These are phyloP conservation scores for Lasioglossum vierecki DNA, from an alignment of 2,888 invertebrate genomes.

Conservation along the genomic window DNA sequence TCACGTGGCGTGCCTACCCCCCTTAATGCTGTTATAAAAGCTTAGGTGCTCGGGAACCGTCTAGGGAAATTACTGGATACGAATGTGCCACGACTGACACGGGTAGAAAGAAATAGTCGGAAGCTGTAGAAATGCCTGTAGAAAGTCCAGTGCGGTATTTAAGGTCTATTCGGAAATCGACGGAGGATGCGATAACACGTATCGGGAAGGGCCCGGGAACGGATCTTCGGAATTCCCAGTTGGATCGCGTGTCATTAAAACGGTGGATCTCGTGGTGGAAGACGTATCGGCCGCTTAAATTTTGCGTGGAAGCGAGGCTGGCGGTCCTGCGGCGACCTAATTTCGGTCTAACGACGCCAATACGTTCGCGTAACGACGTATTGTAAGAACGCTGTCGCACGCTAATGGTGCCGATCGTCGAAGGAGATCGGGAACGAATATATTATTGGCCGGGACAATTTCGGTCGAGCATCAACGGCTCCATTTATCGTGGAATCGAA, in stretches of 20 bases:
- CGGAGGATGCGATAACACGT: neutral
- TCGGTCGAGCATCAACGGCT: neutral
- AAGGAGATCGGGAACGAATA: neutral
- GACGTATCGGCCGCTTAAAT: constrained; percentile 17
- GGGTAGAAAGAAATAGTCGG: neutral
- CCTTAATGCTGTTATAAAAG: neutral
- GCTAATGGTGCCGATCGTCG: constrained; percentile 7
- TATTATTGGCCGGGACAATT: neutral
- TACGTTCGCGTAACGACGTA: constrained; percentile 22
- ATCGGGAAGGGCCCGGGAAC: neutral
- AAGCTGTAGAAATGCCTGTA: no score
- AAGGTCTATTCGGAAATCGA: neutral
- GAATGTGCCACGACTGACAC: neutral
- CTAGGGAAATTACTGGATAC: neutral
- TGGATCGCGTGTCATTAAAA: neutral
- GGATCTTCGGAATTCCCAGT: neutral
- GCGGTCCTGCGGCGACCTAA: constrained; percentile 16
- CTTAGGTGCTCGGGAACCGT: neutral
- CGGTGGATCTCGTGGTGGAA: neutral
- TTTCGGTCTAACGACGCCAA: constrained; percentile 10
- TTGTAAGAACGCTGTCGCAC: constrained; percentile 15
- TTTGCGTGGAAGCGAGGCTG: neutral
- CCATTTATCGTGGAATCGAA: constrained; percentile 8
- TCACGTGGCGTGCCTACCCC: no score
- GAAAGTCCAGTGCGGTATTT: no score